Evolutionary conservation across 2,888 invertebrate species (phyloP).

Genomic region (Hirtodrosophila histrioides): DNA sequence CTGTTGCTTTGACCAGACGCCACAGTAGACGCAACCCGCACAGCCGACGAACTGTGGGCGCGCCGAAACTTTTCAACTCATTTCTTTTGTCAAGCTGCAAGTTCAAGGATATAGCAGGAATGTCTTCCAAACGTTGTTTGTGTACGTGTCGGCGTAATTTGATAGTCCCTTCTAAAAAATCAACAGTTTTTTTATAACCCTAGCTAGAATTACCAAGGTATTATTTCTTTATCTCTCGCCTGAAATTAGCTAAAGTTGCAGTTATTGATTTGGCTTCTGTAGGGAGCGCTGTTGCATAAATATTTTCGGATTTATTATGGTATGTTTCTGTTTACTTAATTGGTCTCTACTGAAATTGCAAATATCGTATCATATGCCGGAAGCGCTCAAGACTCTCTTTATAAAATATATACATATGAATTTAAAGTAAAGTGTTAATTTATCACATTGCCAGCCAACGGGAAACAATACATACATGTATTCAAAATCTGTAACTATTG

Average conservation of each 20-base stretch:
- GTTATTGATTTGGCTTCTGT: constrained; percentile 80
- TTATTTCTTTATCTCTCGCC: constrained; percentile 35
- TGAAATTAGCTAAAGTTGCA: constrained; percentile 50
- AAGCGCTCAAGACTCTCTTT: too few relatives aligned
- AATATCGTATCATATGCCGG: too few relatives aligned
- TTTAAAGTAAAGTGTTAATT: too few relatives aligned
- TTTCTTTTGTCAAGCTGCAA: constrained; percentile 64
- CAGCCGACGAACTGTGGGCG: constrained; percentile 46
- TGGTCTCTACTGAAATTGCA: too few relatives aligned
- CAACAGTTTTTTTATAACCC: constrained; percentile 45
- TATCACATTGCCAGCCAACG: too few relatives aligned
- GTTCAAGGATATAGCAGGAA: constrained; percentile 76
- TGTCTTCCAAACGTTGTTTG: constrained; percentile 37
- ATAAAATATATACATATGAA: too few relatives aligned
- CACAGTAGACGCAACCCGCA: constrained; percentile 62
- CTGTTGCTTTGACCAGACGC: constrained; percentile 47
- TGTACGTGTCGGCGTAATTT: constrained; percentile 76
- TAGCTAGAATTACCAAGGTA: constrained; percentile 61
- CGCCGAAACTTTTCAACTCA: constrained; percentile 50
- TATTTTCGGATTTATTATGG: too few relatives aligned
- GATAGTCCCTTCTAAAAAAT: constrained; percentile 72
- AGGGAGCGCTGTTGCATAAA: background rate
- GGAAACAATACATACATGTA: too few relatives aligned
- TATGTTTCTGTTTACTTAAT: too few relatives aligned
- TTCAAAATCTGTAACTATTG: too few relatives aligned